Conservation (phyloP, 2,113 vertebrate species). For the Malurus alboscapulatus region DNA sequence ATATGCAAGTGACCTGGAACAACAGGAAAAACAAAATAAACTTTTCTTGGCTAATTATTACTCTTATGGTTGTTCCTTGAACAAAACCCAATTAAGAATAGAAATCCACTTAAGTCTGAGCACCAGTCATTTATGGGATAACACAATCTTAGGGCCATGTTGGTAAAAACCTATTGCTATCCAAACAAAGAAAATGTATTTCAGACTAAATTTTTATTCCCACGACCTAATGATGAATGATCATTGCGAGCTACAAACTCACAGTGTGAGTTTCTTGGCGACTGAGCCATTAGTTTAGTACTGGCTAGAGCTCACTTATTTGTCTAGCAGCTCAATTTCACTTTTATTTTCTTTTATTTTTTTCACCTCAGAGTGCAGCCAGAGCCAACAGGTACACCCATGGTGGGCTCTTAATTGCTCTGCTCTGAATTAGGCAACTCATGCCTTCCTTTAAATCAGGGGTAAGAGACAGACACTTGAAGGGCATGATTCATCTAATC, state of each 20-base stretch:
- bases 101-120: background rate
- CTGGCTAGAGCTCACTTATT: background rate
- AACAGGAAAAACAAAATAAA: background rate
- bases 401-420: background rate
- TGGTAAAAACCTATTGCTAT: background rate
- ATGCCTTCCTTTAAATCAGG: background rate
- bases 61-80: background rate
- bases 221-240: background rate
- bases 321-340: background rate
- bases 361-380: background rate
- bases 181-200: background rate
- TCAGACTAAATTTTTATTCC: background rate
- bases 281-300: background rate
- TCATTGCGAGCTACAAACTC: background rate
- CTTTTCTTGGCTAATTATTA: background rate
- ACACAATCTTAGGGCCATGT: background rate
- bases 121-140: background rate
- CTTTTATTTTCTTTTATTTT: background rate
- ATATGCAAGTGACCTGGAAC: background rate
- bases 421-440: background rate
- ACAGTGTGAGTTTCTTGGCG: background rate
- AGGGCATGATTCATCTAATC: background rate
- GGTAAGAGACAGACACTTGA: background rate
- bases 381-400: background rate
- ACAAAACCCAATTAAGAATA: background rate